Conservation (phyloP, 2,797 vertebrate genomes). For the Cichlasoma orientale region DNA sequence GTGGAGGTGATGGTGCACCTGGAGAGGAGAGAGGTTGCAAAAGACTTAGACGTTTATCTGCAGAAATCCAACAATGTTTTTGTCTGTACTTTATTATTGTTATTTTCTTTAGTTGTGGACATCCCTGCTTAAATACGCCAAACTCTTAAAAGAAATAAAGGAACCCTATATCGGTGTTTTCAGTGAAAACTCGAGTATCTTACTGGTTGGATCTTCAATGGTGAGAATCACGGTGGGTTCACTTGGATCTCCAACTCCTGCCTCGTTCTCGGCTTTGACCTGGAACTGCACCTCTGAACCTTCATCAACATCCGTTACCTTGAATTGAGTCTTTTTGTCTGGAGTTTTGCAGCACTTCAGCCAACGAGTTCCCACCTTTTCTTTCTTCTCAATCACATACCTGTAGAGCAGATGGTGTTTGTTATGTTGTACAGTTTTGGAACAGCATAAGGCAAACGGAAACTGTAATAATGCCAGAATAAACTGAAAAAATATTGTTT, state of each 20-base stretch:
- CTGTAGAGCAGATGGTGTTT: slow-evolving; percentile 62
- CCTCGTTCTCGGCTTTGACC: slow-evolving; percentile 97
- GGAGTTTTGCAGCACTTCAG: slow-evolving; percentile 96
- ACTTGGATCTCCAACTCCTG: slow-evolving; percentile 94
- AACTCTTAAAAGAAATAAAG: neutral
- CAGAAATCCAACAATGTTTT: neutral
- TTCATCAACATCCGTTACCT: slow-evolving; percentile 96
- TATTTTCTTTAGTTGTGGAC: neutral
- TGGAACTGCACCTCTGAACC: slow-evolving; percentile 98
- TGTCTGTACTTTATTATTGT: neutral
- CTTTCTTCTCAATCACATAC: slow-evolving; percentile 99
- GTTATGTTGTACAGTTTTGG: neutral
- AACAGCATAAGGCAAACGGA: neutral
- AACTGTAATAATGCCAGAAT: neutral
- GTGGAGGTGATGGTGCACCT: slow-evolving; percentile 93
- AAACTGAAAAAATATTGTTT: too few relatives aligned
- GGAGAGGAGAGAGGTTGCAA: neutral
- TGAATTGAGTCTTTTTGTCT: slow-evolving; percentile 90
- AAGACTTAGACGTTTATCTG: neutral
- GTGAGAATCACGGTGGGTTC: slow-evolving; percentile 93
- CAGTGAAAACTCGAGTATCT: slow-evolving; percentile 25
- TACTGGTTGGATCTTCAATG: slow-evolving; percentile 94
- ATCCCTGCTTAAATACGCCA: neutral
- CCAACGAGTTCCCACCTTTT: slow-evolving; percentile 97
- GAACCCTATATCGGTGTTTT: neutral